phyloP scores from a whole-genome alignment of 2,113 vertebrate species.

The Pelmatolapia mariae region DNA sequence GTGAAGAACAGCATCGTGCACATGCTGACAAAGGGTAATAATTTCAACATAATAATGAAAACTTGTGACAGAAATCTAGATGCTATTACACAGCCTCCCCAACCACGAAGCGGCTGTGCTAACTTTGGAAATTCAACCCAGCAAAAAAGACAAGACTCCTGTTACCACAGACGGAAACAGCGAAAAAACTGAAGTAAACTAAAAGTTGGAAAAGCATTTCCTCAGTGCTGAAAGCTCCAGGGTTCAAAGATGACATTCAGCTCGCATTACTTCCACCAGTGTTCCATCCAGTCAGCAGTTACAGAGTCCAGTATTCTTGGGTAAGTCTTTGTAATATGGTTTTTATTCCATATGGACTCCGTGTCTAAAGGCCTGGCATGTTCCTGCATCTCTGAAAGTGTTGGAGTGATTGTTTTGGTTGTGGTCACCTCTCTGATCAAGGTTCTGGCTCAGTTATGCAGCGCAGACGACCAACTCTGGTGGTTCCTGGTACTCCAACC shows the following conservation, averaged over 20 bases:
- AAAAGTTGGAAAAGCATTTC: neutral
- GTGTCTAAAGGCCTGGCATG: rapidly evolving
- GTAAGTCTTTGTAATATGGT: neutral
- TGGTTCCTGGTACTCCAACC: neutral
- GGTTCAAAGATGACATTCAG: neutral
- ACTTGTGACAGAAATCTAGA: neutral
- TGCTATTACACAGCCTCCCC: neutral
- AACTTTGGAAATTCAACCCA: neutral
- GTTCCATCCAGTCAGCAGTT: neutral
- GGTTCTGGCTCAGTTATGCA: neutral
- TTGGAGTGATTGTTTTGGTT: neutral
- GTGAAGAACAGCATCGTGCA: neutral
- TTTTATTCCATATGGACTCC: neutral
- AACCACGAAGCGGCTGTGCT: neutral
- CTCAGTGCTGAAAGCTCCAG: neutral
- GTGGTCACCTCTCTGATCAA: neutral
- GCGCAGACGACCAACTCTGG: rapidly evolving
- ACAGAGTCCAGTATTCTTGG: neutral
- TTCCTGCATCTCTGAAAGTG: neutral
- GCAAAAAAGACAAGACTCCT: neutral
- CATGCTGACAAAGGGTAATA: rapidly evolving
- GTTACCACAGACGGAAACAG: rapidly evolving
- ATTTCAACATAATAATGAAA: neutral
- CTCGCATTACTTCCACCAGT: neutral
- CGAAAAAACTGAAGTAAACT: neutral